Evolutionary conservation across 2,888 invertebrate species (phyloP).

Genomic region (Trichopoda pennipes): DNA sequence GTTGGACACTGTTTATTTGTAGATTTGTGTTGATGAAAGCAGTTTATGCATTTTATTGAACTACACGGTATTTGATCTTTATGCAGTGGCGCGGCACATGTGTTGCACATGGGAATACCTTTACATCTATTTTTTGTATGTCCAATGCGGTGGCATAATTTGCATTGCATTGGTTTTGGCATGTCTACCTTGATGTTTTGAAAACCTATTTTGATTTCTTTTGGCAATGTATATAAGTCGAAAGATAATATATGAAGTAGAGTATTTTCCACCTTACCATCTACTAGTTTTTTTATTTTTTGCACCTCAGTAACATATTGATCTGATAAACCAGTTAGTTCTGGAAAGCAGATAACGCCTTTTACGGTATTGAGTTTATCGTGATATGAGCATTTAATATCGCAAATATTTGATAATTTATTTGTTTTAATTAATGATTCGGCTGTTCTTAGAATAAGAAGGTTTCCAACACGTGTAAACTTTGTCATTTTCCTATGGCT

Average conservation of each 20-base stretch:
- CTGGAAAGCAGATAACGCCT: constrained; percentile 46
- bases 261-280: constrained; percentile 22
- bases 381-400: constrained; percentile 18
- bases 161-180: constrained; percentile 52
- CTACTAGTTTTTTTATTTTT: constrained; percentile 45
- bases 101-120: neutral
- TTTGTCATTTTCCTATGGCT: constrained; percentile 17
- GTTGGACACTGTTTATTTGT: too few species aligned
- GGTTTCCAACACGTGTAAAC: constrained; percentile 29
- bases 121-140: constrained; percentile 45
- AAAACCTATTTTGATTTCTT: constrained; percentile 50
- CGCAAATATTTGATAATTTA: constrained; percentile 35
- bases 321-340: constrained; percentile 33
- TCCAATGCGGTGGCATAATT: constrained; percentile 40
- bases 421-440: constrained; percentile 30
- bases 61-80: too few species aligned
- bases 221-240: constrained; percentile 31
- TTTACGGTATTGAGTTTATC: constrained; percentile 47
- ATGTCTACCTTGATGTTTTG: constrained; percentile 41
- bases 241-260: constrained; percentile 42
- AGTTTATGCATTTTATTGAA: too few species aligned
- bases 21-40: too few species aligned
- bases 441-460: constrained; percentile 22
- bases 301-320: constrained; percentile 41
- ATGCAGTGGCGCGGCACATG: too few species aligned